phyloP scores from a whole-genome alignment of 2,113 vertebrate genomes.

The Illadopsis cleaveri region DNA sequence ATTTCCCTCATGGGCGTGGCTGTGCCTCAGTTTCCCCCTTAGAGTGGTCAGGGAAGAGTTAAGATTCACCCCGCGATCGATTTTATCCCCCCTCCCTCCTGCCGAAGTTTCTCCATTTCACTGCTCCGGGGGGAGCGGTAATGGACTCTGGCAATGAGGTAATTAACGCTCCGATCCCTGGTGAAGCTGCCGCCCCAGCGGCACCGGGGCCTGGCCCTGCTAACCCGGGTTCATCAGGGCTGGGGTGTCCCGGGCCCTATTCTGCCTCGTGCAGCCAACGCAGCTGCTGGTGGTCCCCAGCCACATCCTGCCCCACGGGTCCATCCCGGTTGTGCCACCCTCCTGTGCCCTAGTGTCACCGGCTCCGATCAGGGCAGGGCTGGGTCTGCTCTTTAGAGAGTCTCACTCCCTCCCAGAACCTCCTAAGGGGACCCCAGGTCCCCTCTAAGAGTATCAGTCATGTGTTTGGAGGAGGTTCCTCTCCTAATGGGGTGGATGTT shows the following conservation, averaged over 20 bases:
- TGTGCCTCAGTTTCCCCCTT: not conserved
- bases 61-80: not conserved
- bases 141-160: slow-evolving; percentile 63
- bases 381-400: not conserved
- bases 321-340: accelerated
- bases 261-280: not conserved
- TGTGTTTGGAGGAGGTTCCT: not conserved
- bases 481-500: accelerated
- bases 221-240: not conserved
- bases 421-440: not conserved
- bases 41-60: not conserved
- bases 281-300: not conserved
- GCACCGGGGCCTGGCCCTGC: not conserved
- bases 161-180: slow-evolving; percentile 46
- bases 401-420: not conserved
- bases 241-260: not conserved
- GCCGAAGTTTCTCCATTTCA: slow-evolving; percentile 33
- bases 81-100: not conserved
- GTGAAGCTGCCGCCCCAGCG: not conserved
- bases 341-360: accelerated
- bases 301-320: not conserved
- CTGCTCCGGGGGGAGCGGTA: slow-evolving; percentile 33
- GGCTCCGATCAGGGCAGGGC: accelerated
- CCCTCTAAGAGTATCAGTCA: accelerated
- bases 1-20: not conserved